A percentile compares a stretch with the other conserved stretches of the same genome.
Conservation (phyloP, 2,888 invertebrate species). For the Trypoxylon attenuatum region DNA sequence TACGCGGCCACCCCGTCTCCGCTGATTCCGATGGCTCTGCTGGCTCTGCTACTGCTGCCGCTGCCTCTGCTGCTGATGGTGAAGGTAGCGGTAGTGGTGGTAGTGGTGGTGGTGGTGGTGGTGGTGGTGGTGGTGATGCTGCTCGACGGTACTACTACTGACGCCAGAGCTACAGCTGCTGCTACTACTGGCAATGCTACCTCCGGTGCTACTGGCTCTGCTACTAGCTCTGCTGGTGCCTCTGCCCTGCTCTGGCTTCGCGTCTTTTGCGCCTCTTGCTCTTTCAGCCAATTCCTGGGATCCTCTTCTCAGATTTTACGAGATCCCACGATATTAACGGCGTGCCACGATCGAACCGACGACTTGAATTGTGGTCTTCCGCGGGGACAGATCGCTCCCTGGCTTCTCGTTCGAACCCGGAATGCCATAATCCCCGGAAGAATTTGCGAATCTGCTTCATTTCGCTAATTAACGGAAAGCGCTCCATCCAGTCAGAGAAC, state of each 20-base stretch:
- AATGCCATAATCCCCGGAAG: too few species aligned
- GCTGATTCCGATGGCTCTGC: background rate
- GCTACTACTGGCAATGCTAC: background rate
- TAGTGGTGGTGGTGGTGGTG: constrained; percentile 8
- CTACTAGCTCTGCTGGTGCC: too few species aligned
- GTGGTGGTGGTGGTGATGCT: constrained; percentile 8
- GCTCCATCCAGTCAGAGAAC: constrained; percentile 19
- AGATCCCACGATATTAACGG: constrained; percentile 31
- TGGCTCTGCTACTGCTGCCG: background rate
- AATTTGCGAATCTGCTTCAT: constrained; percentile 34
- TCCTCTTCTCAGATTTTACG: constrained; percentile 43
- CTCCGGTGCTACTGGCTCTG: too few species aligned
- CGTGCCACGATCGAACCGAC: background rate
- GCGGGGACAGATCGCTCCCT: background rate
- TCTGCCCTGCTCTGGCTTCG: too few species aligned
- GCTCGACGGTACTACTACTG: constrained; percentile 7
- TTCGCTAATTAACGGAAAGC: constrained; percentile 26
- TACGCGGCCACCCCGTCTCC: too few species aligned
- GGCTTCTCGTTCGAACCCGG: background rate
- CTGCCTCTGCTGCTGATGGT: constrained; percentile 1
- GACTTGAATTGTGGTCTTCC: background rate
- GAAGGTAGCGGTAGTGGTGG: too few species aligned
- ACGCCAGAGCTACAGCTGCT: background rate
- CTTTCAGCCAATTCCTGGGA: constrained; percentile 5
- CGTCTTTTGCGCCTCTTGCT: constrained; percentile 31